These are phyloP conservation scores for Chamaetylas fuelleborni DNA, from an alignment of 2,113 vertebrate species.

Conservation along the genomic window DNA sequence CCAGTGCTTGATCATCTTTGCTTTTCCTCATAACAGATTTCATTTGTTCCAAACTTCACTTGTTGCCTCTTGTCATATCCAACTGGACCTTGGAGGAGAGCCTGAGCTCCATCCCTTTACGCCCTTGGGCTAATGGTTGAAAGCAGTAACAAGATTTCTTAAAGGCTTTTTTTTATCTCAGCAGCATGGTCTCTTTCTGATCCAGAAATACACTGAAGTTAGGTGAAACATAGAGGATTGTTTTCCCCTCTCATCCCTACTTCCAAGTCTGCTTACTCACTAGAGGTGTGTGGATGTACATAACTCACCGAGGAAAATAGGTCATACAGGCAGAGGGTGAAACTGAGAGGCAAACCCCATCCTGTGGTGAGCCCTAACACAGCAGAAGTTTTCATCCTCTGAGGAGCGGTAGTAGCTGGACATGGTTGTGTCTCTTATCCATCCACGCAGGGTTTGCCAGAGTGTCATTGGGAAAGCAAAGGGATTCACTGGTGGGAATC, in stretches of 20 bases:
- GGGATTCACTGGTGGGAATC: neutral
- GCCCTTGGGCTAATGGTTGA: rapidly evolving
- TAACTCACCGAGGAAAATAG: neutral
- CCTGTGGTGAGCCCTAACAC: neutral
- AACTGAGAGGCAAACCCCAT: neutral
- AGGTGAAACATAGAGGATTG: neutral
- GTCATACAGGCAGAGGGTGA: neutral
- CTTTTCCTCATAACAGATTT: neutral
- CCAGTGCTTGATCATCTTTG: neutral
- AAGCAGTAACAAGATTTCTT: neutral
- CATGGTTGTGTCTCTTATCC: neutral
- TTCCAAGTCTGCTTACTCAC: neutral
- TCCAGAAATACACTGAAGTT: neutral
- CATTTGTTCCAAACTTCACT: neutral
- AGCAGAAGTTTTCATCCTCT: neutral
- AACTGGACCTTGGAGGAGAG: rapidly evolving
- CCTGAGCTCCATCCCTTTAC: neutral
- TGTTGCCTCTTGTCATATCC: neutral
- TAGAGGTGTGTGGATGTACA: neutral
- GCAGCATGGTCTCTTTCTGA: neutral
- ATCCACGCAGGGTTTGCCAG: neutral
- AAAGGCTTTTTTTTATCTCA: neutral
- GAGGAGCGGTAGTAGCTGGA: neutral
- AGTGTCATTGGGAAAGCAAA: neutral
- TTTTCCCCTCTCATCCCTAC: neutral